phyloP scores from a whole-genome alignment of 1,140 invertebrate genomes.

The Eumeta japonica region DNA sequence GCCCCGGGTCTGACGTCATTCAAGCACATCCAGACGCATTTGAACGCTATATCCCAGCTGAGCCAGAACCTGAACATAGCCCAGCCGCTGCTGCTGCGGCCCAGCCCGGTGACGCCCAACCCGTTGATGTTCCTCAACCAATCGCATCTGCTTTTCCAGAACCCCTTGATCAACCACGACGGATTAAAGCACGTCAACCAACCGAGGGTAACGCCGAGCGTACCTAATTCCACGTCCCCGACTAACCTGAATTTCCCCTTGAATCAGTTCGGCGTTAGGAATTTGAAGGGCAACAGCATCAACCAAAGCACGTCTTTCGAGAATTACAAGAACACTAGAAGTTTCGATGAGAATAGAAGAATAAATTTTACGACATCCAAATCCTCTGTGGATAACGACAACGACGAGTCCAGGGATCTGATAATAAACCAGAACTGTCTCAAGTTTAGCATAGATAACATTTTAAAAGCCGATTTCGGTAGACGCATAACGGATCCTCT shows the following conservation, averaged over 20 bases:
- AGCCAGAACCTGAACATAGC: constrained; percentile 51
- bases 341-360: constrained; percentile 33
- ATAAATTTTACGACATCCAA: constrained; percentile 27
- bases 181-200: no score
- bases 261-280: constrained; percentile 9
- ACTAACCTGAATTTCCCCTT: constrained; percentile 27
- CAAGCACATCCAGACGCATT: constrained; percentile 62
- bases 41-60: constrained; percentile 61
- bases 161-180: constrained; percentile 34
- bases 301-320: constrained; percentile 15
- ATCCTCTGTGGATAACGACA: no score
- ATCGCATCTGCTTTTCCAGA: constrained; percentile 45
- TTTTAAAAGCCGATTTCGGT: constrained; percentile 86
- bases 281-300: not conserved
- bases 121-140: constrained; percentile 55
- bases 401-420: not conserved
- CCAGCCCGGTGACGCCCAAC: constrained; percentile 53
- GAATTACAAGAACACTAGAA: constrained; percentile 13
- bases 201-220: constrained; percentile 24
- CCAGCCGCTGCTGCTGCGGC: constrained; percentile 43
- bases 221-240: constrained; percentile 22
- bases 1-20: constrained; percentile 48
- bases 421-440: constrained; percentile 65
- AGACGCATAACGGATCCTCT: constrained; percentile 69
- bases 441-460: constrained; percentile 92